Evolutionary conservation across 2,113 vertebrate genomes (phyloP), one percentile per base, ranked within the genome.

Genomic region (Chloroceryle aenea): DNA sequence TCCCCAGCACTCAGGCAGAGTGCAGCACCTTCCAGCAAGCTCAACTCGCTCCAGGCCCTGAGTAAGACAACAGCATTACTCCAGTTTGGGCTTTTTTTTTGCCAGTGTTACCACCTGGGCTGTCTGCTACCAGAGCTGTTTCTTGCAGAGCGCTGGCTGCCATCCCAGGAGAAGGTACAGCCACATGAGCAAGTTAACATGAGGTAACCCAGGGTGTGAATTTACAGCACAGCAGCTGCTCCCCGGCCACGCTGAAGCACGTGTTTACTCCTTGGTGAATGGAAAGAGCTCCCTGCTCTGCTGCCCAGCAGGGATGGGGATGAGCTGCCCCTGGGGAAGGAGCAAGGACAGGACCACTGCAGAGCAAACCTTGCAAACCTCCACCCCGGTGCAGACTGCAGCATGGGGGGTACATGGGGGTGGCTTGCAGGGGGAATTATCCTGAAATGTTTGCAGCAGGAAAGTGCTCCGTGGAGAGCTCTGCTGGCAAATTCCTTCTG

Each of bases 1-100:
- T 27, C 59, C n/a, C 1, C 0, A 12, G 42, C 20, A 4, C 80
- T 12, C 2, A 1, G n/a, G 25, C n/a, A 73, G 17, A 0, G 8
- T 5, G 36, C 74, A 32, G 7, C 55, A 32, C 47, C 23, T 16
- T 29, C 58, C 89, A n/a, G 72, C 22, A 45, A 36, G 52, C 75
- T 32, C 71, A 8, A 2, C 71, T 29, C 21, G 4, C 38, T 53
- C 36, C 87, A 59, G 72, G 25, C 62, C 2, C 0, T 3, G 45
- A 17, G 2, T 29, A 14, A 74, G 27, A 45, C 9, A 56, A 7
- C 42, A 63, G 4, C 9, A 11, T 50, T 16, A 10, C 38, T 55
- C 13, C 25, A 3, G 10, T 71, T 56, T 36, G 40, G 34, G 34
- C 0, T 18, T 32, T 64, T 20, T 78, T 21, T 53, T 29, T 10